These are phyloP conservation scores for Busseola fusca DNA, from an alignment of 2,888 invertebrate species.

Conservation along the genomic window DNA sequence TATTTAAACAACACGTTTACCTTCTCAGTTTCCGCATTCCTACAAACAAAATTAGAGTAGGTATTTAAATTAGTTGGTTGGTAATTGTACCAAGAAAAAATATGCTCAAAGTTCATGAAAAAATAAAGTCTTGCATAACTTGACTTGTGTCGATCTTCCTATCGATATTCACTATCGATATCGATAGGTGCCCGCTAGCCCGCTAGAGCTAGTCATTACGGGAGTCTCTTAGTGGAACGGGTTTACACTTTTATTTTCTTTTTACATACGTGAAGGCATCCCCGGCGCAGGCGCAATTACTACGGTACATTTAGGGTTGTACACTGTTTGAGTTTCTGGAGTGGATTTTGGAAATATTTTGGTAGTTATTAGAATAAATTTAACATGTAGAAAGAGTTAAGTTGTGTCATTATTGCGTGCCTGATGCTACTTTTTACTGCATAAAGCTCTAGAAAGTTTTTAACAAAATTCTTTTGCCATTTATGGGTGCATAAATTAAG, in stretches of 20 bases:
- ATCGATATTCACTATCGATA: conserved; percentile 56
- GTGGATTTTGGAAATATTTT: not conserved
- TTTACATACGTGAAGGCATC: conserved; percentile 80
- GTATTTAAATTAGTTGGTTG: conserved; percentile 14
- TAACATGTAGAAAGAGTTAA: not conserved
- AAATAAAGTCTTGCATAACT: conserved; percentile 31
- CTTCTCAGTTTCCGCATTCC: conserved; percentile 45
- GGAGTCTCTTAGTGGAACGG: conserved; percentile 82
- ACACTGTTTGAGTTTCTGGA: conserved; percentile 1
- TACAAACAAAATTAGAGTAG: conserved; percentile 15
- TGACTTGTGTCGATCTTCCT: conserved; percentile 6
- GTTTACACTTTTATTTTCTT: conserved; percentile 83
- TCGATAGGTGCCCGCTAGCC: conserved; percentile 68
- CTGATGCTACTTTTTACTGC: too few relatives aligned
- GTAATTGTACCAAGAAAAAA: conserved; percentile 19
- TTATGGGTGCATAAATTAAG: too few relatives aligned
- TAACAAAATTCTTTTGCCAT: too few relatives aligned
- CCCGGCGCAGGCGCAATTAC: conserved; percentile 75
- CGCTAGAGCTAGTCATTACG: conserved; percentile 78
- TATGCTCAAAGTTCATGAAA: not conserved
- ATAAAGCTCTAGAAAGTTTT: too few relatives aligned
- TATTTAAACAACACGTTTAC: conserved; percentile 9
- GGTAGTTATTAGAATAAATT: not conserved
- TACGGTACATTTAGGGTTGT: conserved; percentile 69
- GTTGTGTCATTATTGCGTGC: not conserved